Evolutionary conservation across 2,797 vertebrate genomes (phyloP).

Genomic region (Poecilia picta): DNA sequence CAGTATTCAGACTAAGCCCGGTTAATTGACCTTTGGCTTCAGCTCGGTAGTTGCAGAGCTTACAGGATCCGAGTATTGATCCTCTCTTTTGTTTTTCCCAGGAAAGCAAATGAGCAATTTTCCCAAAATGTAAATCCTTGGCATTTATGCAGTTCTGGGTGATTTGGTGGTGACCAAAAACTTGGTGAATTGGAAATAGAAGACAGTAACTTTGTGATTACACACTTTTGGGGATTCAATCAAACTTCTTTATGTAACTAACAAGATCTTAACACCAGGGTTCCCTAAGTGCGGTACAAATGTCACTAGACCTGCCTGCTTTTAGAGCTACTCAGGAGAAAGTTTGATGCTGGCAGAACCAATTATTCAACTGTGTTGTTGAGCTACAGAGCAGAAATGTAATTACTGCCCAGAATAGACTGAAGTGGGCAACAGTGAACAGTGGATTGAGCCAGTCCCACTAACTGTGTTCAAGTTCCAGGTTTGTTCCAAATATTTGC

Average conservation of each 20-base stretch:
- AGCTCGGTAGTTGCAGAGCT: conserved; percentile 27
- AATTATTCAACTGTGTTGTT: neutral
- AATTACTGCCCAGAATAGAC: neutral
- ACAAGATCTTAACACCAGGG: neutral
- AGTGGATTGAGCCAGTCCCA: neutral
- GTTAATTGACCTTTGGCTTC: conserved; percentile 30
- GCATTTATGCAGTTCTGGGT: neutral
- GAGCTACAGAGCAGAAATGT: neutral
- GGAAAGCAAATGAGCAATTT: conserved; percentile 7
- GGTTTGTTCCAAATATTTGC: neutral
- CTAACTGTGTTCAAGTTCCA: neutral
- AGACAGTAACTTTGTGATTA: conserved; percentile 4
- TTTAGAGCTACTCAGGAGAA: neutral
- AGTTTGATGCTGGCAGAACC: neutral
- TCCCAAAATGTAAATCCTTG: conserved; percentile 10
- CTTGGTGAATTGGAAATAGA: neutral
- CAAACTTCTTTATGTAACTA: neutral
- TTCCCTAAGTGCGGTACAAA: neutral
- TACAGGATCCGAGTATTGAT: conserved; percentile 19
- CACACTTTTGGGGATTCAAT: conserved; percentile 16
- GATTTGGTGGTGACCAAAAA: neutral
- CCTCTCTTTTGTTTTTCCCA: conserved; percentile 13
- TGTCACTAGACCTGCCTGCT: neutral
- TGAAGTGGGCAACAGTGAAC: neutral
- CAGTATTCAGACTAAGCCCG: conserved; percentile 20